Evolutionary conservation across 2,888 invertebrate species (phyloP).

Genomic region (Automeris io): DNA sequence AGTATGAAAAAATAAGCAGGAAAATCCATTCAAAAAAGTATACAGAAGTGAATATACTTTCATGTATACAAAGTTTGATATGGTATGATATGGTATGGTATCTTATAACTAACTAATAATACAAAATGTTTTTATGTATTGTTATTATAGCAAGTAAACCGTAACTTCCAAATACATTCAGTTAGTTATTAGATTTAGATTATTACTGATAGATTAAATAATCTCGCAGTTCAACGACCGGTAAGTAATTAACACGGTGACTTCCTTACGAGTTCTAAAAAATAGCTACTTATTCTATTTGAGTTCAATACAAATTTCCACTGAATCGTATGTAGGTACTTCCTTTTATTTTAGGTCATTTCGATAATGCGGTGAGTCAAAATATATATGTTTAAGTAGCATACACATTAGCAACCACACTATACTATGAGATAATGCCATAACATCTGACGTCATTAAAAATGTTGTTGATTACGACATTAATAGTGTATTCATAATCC

Average conservation of each 20-base stretch:
- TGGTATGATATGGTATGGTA: too few species aligned
- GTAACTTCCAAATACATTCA: too few species aligned
- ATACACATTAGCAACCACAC: not conserved
- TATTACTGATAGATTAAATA: slow-evolving; percentile 30
- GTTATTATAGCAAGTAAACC: too few species aligned
- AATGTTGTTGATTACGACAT: too few species aligned
- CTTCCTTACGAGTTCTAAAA: slow-evolving; percentile 51
- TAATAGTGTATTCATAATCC: not conserved
- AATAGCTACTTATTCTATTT: slow-evolving; percentile 34
- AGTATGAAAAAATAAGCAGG: not conserved
- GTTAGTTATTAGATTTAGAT: not conserved
- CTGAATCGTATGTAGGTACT: slow-evolving; percentile 30
- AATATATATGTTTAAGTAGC: not conserved
- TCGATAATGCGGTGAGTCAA: slow-evolving; percentile 29
- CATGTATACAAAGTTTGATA: too few species aligned
- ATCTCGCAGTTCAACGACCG: slow-evolving; percentile 49
- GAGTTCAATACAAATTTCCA: slow-evolving; percentile 30
- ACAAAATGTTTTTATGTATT: too few species aligned
- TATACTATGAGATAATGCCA: not conserved
- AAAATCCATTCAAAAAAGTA: too few species aligned
- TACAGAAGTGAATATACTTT: too few species aligned
- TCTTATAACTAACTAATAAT: too few species aligned
- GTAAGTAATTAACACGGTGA: slow-evolving; percentile 60
- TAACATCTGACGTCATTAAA: too few species aligned
- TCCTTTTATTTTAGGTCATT: slow-evolving; percentile 38